These are phyloP conservation scores for Channa striata DNA, from an alignment of 2,797 vertebrate species.

Conservation along the genomic window DNA sequence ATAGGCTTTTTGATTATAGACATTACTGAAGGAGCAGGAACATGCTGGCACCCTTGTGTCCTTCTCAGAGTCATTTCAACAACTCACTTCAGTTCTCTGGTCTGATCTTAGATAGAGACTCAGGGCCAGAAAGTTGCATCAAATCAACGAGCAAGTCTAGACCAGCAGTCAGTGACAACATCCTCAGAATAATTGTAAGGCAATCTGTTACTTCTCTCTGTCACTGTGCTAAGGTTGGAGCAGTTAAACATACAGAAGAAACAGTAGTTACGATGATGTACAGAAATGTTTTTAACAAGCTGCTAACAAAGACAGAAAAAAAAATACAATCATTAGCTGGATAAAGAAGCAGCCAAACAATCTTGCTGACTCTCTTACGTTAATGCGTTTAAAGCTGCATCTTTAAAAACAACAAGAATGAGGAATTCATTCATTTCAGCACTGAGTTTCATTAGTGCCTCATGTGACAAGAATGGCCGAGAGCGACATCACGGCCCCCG, in stretches of 20 bases:
- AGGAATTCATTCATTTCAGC: conserved; percentile 28
- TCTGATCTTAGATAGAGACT: conserved; percentile 14
- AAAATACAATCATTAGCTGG: conserved; percentile 79
- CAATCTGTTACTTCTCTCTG: conserved; percentile 39
- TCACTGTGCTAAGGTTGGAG: conserved; percentile 18
- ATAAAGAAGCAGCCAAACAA: conserved; percentile 49
- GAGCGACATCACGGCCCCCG: conserved; percentile 60
- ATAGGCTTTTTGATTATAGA: conserved; percentile 60
- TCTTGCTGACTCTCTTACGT: conserved; percentile 53
- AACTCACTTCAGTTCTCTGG: conserved; percentile 25
- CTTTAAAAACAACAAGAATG: conserved; percentile 45
- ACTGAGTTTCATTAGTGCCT: conserved; percentile 40
- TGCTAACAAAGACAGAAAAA: conserved; percentile 45
- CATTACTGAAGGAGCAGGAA: conserved; percentile 33
- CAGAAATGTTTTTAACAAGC: conserved; percentile 56
- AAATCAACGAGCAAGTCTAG: conserved; percentile 15
- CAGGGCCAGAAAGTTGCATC: conserved; percentile 11
- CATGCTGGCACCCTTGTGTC: conserved; percentile 1
- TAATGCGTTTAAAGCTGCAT: conserved; percentile 53
- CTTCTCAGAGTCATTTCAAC: conserved; percentile 16
- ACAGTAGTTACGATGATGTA: conserved; percentile 67
- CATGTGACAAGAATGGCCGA: conserved; percentile 40
- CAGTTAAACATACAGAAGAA: conserved; percentile 34
- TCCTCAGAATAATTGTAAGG: conserved; percentile 55
- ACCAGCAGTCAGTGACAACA: conserved; percentile 7